Percentiles rank a stretch among this genome's conserved stretches.
Conservation (phyloP, 2,797 vertebrate species). For the Phrynocephalus vlangalii region DNA sequence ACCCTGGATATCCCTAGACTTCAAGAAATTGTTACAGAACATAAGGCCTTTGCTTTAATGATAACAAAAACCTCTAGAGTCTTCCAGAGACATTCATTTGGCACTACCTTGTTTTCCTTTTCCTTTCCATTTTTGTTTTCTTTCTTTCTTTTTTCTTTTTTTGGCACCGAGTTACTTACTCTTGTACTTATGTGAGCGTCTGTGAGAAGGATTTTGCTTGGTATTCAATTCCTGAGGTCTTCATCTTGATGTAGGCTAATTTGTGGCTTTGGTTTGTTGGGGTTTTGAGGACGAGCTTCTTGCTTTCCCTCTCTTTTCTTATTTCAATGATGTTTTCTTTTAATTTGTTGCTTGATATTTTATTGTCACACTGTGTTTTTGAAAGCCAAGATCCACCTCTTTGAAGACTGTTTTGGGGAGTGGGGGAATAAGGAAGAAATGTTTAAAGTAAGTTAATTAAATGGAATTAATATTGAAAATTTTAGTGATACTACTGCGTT, state of each 20-base stretch:
- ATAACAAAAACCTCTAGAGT: neutral
- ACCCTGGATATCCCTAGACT: neutral
- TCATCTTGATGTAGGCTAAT: neutral
- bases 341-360: neutral
- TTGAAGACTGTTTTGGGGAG: neutral
- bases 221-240: too few relatives aligned
- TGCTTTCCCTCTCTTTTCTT: neutral
- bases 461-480: slow-evolving; percentile 8
- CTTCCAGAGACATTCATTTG: neutral
- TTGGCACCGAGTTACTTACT: neutral
- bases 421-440: neutral
- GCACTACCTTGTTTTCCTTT: neutral
- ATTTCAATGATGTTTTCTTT: neutral
- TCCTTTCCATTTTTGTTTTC: too few relatives aligned
- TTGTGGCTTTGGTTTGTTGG: neutral
- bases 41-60: neutral
- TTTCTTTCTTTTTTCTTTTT: neutral
- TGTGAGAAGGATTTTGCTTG: neutral
- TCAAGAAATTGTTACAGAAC: neutral
- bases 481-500: slow-evolving; percentile 19
- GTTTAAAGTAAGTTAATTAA: neutral
- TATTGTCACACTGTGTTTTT: neutral
- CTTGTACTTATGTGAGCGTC: neutral
- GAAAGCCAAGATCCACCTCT: neutral
- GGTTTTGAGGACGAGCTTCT: neutral